Conservation (phyloP, 2,888 invertebrate species). For the Pollenia griseotomentosa region DNA sequence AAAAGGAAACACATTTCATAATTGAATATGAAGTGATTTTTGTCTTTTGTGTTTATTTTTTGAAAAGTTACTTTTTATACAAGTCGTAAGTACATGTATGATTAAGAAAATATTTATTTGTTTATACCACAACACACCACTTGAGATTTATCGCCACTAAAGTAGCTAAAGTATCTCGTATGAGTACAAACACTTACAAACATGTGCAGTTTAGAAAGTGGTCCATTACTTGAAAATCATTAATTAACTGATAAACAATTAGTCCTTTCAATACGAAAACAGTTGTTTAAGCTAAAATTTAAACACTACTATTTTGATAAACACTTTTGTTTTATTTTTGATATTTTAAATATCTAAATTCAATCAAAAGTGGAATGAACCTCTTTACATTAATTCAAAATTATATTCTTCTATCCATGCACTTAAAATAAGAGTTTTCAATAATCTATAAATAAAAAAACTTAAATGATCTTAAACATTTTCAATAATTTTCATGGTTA, state of each 20-base stretch:
- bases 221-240: constrained; percentile 54
- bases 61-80: neutral
- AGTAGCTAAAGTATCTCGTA: constrained; percentile 36
- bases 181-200: constrained; percentile 10
- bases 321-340: neutral
- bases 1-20: constrained; percentile 43
- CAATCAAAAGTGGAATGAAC: too few relatives aligned
- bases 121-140: constrained; percentile 38
- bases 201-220: constrained; percentile 50
- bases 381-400: too few relatives aligned
- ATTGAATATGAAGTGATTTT: constrained; percentile 47
- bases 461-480: too few relatives aligned
- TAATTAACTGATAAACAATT: constrained; percentile 52
- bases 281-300: neutral
- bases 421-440: too few relatives aligned
- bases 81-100: neutral
- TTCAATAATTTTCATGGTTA: too few relatives aligned
- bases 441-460: too few relatives aligned
- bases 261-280: constrained; percentile 34
- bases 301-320: neutral
- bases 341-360: too few relatives aligned
- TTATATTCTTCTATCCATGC: too few relatives aligned
- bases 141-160: constrained; percentile 44
- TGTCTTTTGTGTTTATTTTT: neutral
- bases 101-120: constrained; percentile 31